phyloP scores from a whole-genome alignment of 2,888 invertebrate genomes.

The Diadromus collaris region DNA sequence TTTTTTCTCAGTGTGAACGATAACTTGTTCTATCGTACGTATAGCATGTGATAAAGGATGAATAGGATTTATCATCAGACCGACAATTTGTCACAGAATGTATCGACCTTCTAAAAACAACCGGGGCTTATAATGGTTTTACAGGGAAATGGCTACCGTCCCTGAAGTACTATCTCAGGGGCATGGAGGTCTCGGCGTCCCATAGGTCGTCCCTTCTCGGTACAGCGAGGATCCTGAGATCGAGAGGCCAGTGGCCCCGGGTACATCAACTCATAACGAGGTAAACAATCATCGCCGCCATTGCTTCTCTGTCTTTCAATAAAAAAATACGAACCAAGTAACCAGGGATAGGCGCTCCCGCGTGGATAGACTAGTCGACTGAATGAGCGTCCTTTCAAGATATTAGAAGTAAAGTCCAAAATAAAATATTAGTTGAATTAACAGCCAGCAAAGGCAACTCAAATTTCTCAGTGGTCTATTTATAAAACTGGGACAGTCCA shows the following conservation, averaged over 20 bases:
- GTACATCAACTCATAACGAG: slow-evolving; percentile 85
- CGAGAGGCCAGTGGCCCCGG: slow-evolving; percentile 84
- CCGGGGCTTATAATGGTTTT: slow-evolving; percentile 63
- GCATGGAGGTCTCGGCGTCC: slow-evolving; percentile 81
- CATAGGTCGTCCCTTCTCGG: slow-evolving; percentile 83
- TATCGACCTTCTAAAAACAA: background rate
- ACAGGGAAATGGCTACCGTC: slow-evolving; percentile 82
- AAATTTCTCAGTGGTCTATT: no score
- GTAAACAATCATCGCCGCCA: slow-evolving; percentile 76
- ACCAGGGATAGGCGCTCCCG: background rate
- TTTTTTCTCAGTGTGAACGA: no score
- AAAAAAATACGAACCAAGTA: background rate
- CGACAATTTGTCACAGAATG: background rate
- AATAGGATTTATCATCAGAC: background rate
- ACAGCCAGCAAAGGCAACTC: no score
- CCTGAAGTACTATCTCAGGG: slow-evolving; percentile 82
- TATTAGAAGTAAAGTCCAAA: no score
- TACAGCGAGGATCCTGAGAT: slow-evolving; percentile 83
- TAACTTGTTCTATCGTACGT: no score
- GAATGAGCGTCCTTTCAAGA: no score
- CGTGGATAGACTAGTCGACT: no score
- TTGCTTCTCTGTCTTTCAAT: background rate
- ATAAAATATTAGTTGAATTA: no score
- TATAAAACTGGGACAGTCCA: no score
- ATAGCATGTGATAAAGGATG: no score